Conservation (phyloP, 2,113 vertebrate genomes). For the Phalacrocorax aristotelis region DNA sequence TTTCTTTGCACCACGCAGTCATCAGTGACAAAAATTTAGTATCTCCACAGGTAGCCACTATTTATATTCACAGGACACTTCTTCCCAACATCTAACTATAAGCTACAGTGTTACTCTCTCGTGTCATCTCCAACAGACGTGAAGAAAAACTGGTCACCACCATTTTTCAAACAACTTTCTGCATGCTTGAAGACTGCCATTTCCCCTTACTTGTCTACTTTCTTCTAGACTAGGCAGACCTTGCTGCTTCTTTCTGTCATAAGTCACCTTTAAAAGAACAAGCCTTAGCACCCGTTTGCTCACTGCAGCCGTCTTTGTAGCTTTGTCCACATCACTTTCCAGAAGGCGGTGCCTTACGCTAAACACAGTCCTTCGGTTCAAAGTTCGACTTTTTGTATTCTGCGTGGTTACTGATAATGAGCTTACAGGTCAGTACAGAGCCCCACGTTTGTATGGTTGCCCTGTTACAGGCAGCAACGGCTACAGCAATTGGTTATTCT, state of each 20-base stretch:
- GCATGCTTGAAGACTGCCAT: background rate
- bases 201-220: background rate
- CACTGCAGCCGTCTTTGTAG: background rate
- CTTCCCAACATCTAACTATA: background rate
- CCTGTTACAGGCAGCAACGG: background rate
- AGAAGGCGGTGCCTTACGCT: background rate
- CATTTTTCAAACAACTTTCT: background rate
- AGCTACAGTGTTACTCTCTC: background rate
- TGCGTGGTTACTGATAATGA: background rate
- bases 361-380: background rate
- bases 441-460: rapidly evolving
- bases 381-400: background rate
- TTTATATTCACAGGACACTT: background rate
- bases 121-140: background rate
- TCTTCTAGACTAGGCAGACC: background rate
- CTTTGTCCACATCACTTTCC: background rate
- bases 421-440: background rate
- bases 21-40: background rate
- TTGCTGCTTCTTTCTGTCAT: background rate
- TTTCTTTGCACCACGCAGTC: background rate
- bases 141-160: background rate
- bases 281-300: background rate
- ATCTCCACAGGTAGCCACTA: background rate
- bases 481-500: background rate
- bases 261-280: background rate